A percentile compares a stretch with the other conserved stretches of the same genome.
Conservation (phyloP, 2,113 vertebrate species). For the Silurus asotus region DNA sequence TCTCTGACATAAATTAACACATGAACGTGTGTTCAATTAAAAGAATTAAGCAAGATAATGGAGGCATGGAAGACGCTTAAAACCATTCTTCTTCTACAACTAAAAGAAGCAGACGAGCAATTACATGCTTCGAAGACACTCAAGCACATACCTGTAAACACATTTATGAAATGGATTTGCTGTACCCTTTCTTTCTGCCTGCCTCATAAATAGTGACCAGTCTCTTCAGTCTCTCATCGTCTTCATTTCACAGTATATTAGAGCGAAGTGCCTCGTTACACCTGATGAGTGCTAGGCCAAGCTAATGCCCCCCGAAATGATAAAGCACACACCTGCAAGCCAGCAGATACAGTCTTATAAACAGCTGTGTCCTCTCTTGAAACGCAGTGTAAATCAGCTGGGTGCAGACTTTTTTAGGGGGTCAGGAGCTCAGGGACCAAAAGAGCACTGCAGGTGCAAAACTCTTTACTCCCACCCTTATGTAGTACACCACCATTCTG, state of each 20-base stretch:
- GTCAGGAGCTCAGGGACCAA: not conserved
- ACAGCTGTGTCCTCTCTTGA: not conserved
- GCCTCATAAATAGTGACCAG: constrained; percentile 8
- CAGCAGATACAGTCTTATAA: not conserved
- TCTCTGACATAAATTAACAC: not conserved
- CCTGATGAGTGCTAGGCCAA: constrained; percentile 22
- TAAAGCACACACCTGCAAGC: not conserved
- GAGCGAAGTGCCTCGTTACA: constrained; percentile 21
- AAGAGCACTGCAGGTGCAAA: not conserved
- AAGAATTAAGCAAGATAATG: not conserved
- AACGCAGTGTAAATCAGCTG: not conserved
- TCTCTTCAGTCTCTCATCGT: constrained; percentile 30
- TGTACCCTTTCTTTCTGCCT: not conserved
- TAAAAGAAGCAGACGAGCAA: not conserved
- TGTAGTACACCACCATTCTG: not conserved
- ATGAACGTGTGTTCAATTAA: not conserved
- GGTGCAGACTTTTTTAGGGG: not conserved
- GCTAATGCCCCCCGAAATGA: constrained; percentile 12
- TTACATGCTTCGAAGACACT: not conserved
- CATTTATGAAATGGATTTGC: constrained; percentile 22
- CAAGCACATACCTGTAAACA: constrained; percentile 37
- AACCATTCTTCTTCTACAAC: not conserved
- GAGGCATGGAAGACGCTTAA: not conserved
- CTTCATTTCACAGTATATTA: constrained; percentile 47
- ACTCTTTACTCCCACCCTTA: not conserved